phyloP scores from a whole-genome alignment of 2,888 invertebrate species.

The Nineta flava region DNA sequence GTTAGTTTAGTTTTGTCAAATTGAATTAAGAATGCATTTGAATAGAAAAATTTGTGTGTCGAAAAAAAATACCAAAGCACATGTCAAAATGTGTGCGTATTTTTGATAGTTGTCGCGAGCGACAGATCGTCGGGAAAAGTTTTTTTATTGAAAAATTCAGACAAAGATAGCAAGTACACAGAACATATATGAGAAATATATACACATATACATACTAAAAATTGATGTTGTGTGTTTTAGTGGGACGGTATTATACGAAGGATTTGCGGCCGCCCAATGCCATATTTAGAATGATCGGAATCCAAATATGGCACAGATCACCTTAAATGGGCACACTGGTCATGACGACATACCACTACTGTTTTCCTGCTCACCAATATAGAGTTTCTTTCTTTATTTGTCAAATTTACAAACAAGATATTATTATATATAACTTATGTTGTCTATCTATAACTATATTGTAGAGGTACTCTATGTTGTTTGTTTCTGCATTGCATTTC shows the following conservation, averaged over 20 bases:
- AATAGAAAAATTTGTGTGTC: no score
- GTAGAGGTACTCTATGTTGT: no score
- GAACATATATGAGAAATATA: not conserved
- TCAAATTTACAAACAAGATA: not conserved
- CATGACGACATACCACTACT: not conserved
- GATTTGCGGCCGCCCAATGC: slow-evolving; percentile 50
- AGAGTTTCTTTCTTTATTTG: not conserved
- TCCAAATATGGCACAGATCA: slow-evolving; percentile 68
- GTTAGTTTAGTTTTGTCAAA: no score
- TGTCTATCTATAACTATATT: no score
- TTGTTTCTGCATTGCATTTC: no score
- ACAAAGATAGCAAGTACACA: not conserved
- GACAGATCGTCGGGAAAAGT: not conserved
- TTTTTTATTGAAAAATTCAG: not conserved
- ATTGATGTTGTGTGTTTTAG: slow-evolving; percentile 11
- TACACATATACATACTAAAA: not conserved
- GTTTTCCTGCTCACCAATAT: slow-evolving; percentile 1
- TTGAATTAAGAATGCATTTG: no score
- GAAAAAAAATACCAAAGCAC: not conserved
- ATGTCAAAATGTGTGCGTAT: not conserved
- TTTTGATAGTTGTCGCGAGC: not conserved
- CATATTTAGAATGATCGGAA: slow-evolving; percentile 69
- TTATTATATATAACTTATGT: no score
- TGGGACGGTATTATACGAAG: slow-evolving; percentile 28
- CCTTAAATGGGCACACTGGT: slow-evolving; percentile 50